A percentile compares a stretch with the other conserved stretches of the same genome.
Evolutionary conservation across 2,888 invertebrate genomes (phyloP).

Genomic region (Hoplodrina blanda): DNA sequence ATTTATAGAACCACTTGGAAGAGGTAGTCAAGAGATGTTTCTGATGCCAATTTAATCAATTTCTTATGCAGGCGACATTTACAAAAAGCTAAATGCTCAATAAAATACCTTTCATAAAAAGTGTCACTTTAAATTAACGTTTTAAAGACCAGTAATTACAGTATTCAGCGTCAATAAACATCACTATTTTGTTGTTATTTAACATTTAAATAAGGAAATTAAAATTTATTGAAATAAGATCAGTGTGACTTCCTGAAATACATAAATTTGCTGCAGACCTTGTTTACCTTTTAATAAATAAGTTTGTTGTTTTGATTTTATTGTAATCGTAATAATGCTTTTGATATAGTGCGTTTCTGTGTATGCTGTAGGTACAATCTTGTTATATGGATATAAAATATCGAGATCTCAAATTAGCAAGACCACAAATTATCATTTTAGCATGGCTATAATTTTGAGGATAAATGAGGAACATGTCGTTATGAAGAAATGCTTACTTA

Average conservation of each 20-base stretch:
- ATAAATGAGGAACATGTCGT: no score
- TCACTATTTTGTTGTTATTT: slow-evolving; percentile 25
- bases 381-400: no score
- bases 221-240: slow-evolving; percentile 27
- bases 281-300: slow-evolving; percentile 7
- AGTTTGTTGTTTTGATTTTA: slow-evolving; percentile 11
- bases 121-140: slow-evolving; percentile 8
- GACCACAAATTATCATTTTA: no score
- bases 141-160: slow-evolving; percentile 30
- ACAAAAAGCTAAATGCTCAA: slow-evolving; percentile 11
- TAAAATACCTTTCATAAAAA: slow-evolving; percentile 26
- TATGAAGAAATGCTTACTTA: no score
- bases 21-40: background rate
- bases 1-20: background rate
- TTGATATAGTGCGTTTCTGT: background rate
- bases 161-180: slow-evolving; percentile 30
- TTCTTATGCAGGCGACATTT: slow-evolving; percentile 8
- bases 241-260: slow-evolving; percentile 32
- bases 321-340: slow-evolving; percentile 7
- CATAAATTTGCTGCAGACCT: slow-evolving; percentile 20
- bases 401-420: no score
- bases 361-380: no score
- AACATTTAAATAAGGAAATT: slow-evolving; percentile 53
- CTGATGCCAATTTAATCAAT: slow-evolving; percentile 7
- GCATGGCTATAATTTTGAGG: no score